Base-by-base conservation (phyloP, 2,888 invertebrate species). In the Bugula neritina region DNA sequence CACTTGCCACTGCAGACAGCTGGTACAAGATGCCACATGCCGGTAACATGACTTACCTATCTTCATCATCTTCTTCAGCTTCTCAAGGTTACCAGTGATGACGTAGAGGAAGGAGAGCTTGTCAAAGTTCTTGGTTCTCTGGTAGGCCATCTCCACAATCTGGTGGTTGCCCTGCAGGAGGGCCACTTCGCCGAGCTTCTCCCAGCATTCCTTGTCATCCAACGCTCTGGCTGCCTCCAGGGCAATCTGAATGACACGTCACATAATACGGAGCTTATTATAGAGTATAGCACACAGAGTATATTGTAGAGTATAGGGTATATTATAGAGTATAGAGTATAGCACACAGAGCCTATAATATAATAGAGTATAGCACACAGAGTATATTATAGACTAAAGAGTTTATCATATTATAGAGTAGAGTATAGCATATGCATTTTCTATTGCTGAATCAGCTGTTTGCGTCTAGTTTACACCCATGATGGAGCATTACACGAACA, bases 61-160 rank as follows among this genome's bases (percentile, higher is more conserved):
- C 86, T 97, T 97, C 86, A 93, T 96, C 99, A 99, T 99, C 86
- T 98, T 98, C 76, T 91, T 89, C 75, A 99, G 86, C 84, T 99
- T 99, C 74, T 98, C 98, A 80, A 96, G 86, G 85, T 99, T 99
- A 17, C 99, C 99, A 23, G 99, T 99, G 76, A 98, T 94, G 55
- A 99, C 88, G 85, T 99, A 99, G 57, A 99, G 88, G 87, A 99
- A 99, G 23, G 96, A 92, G 0, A 99, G 88, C 86, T 97, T 97
- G 85, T 99, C 98, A 84, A 99, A 99, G 87, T 97, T 97, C 87
- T 99, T 99, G 0, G 97, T 99, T 75, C 98, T 89, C 83, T 99
- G 98, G 85, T 99, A 99, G 81, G 97, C 96, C 96, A 99, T 97
- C 85, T 99, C 99, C 0, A 99, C 98, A 70, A 92, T 87, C 84